Evolutionary conservation across 1,140 invertebrate genomes (phyloP), one percentile per base, ranked within the genome.

Genomic region (Sycophaga agraensis): DNA sequence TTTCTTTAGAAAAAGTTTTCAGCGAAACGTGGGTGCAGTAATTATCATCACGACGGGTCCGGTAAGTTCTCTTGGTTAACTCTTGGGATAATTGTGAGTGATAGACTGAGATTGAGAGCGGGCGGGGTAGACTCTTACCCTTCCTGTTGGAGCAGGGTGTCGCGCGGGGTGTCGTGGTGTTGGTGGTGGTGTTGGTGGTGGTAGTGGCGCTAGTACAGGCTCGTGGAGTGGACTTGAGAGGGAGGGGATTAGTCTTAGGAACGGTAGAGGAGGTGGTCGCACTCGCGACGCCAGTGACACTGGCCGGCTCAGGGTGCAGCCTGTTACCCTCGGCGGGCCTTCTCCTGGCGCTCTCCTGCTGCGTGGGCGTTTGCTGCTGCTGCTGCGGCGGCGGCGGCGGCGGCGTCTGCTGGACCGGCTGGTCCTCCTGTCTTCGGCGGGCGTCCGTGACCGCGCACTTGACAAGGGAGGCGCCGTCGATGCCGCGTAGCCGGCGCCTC

Each of bases 111-210:
- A 55, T 68, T 53, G 65, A 65, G 66, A 78, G 70, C 70, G 78
- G 79, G 69, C 73, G 79, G 78, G 78, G 79, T 77, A 76, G 79
- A 79, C 77, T 79, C 79, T 80, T 80, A 81, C 79, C 78, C 80
- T 81, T 80, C 78, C 75, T 80, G 79, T 66, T 79, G 80, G 80
- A 80, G 78, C 78, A 79, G 79, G 79, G 79, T 80, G 78, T 81
- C 77, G 78, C 76, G 77, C 77, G 78, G 78, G 77, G 76, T 80
- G 77, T 80, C 78, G 79, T 81, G 79, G 78, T 79, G 77, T 76
- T 80, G 78, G 76, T 81, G 78, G 77, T 80, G 76, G 73, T 78
- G 72, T 74, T 77, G 75, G 71, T 73, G 66, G 71, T 73, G 72
- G 72, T 74, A 68, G 67, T 75, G 69, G 72, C 73, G 77, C 77